Conservation (phyloP, 1,140 invertebrate species). For the Samia ricini region DNA sequence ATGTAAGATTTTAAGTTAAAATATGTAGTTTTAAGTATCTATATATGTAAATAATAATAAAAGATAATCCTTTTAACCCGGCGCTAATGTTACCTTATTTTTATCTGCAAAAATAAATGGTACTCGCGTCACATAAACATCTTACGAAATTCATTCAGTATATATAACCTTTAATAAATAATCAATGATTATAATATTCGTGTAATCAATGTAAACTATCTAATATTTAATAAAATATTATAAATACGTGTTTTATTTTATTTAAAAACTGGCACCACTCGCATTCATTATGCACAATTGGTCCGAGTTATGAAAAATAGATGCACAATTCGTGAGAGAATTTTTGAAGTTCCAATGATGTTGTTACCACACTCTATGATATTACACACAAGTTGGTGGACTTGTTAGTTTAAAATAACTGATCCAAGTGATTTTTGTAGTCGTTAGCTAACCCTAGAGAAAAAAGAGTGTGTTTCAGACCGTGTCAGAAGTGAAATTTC, state of each 20-base stretch:
- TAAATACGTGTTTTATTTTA: conserved; percentile 19
- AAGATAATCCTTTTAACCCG: conserved; percentile 34
- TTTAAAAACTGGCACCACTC: background rate
- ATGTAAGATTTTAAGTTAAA: conserved; percentile 4
- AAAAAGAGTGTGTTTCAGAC: too few species aligned
- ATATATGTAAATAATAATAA: conserved; percentile 25
- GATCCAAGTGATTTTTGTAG: too few species aligned
- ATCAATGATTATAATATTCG: conserved; percentile 31
- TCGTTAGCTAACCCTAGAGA: too few species aligned
- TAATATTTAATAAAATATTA: conserved; percentile 37
- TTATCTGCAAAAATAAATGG: conserved; percentile 40
- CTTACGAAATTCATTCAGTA: conserved; percentile 14
- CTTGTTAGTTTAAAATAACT: too few species aligned
- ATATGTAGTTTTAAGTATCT: conserved; percentile 7
- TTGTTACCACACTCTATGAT: too few species aligned
- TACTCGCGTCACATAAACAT: conserved; percentile 47
- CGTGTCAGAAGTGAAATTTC: too few species aligned
- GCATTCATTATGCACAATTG: background rate
- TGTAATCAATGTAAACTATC: conserved; percentile 35
- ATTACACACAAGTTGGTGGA: too few species aligned
- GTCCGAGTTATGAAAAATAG: too few species aligned
- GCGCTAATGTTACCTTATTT: conserved; percentile 74
- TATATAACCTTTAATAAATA: conserved; percentile 9
- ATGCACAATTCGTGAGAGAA: too few species aligned
- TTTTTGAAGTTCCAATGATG: too few species aligned